Evolutionary conservation across 2,888 invertebrate genomes (phyloP).

Genomic region (Aphidius colemani): DNA sequence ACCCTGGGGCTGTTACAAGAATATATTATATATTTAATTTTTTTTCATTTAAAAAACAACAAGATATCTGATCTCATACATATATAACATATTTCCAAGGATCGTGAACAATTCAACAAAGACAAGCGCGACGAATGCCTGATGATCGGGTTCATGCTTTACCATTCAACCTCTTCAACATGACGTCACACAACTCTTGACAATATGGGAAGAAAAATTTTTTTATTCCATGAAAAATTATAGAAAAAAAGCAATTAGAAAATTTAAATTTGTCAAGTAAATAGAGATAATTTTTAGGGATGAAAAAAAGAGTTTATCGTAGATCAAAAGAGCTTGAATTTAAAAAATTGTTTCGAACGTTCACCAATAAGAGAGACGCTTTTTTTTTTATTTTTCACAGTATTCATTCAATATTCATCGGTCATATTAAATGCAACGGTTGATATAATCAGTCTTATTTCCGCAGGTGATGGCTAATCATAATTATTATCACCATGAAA

Average conservation of each 20-base stretch:
- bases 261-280: background rate
- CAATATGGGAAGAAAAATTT: background rate
- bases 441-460: too few species aligned
- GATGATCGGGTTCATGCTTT: conserved; percentile 21
- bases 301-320: background rate
- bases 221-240: too few species aligned
- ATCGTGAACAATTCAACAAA: conserved; percentile 18
- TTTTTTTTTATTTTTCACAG: too few species aligned
- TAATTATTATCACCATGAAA: too few species aligned
- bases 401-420: too few species aligned
- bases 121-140: conserved; percentile 24
- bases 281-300: too few species aligned
- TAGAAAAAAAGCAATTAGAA: background rate
- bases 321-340: too few species aligned
- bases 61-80: conserved; percentile 14
- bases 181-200: conserved; percentile 5
- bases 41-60: background rate
- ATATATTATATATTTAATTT: conserved; percentile 18
- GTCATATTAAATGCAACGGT: too few species aligned
- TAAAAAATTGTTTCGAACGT: too few species aligned
- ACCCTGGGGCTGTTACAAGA: conserved; percentile 16
- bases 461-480: too few species aligned
- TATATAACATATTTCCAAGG: conserved; percentile 6
- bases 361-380: too few species aligned
- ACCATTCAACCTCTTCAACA: conserved; percentile 17